Base-by-base conservation (phyloP, 2,797 vertebrate species). In the Limosa lapponica region DNA sequence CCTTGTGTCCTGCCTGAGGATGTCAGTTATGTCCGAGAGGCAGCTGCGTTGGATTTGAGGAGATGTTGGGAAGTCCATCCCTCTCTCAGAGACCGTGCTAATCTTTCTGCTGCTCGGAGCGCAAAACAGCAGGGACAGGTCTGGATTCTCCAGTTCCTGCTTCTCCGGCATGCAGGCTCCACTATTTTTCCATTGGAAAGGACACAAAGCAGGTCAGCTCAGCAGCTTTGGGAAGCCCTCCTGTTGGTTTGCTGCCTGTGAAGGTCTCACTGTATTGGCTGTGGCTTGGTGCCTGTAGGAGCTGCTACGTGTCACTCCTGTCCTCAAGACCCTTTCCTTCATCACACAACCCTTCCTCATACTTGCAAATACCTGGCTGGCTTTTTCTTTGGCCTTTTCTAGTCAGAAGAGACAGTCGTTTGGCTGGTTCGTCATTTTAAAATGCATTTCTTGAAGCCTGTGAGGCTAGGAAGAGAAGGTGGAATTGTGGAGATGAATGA, bases 401-500 rank as follows among this genome's bases (percentile, higher is more conserved):
- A 62, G 16, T 23, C 64, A 19, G 39, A 37, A 61, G 8, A 55
- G 23, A 15, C 8, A 39, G 36, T 37, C 10, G 5, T 57, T 70
- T 24, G 5, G 15, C n/a, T 25, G 14, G 19, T 5, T 27, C 41
- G 14, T n/a, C 9, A 23, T 61, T 62, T 24, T 9, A 57, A 51
- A 80, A 80, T 14, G 19, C 54, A 17, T 20, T 70, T 28, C 32
- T 64, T 16, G 12, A n/a, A 11, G 46, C 22, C 41, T 36, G 16
- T 0, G 1, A 64, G 20, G 11, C 0, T 2, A 37, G 8, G 16
- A 32, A 69, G 23, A 46, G 44, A 49, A 2, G 48, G 36, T 7
- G 37, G 7, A 48, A 48, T 48, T 48, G 22, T 46, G 46, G 46
- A 48, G 46, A 48, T 2, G 22, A 48, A 48, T 22, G 22, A 48